A percentile compares a stretch with the other conserved stretches of the same genome.
These are phyloP conservation scores for Acromyrmex charruanus DNA, from an alignment of 1,140 invertebrate genomes.

Conservation along the genomic window DNA sequence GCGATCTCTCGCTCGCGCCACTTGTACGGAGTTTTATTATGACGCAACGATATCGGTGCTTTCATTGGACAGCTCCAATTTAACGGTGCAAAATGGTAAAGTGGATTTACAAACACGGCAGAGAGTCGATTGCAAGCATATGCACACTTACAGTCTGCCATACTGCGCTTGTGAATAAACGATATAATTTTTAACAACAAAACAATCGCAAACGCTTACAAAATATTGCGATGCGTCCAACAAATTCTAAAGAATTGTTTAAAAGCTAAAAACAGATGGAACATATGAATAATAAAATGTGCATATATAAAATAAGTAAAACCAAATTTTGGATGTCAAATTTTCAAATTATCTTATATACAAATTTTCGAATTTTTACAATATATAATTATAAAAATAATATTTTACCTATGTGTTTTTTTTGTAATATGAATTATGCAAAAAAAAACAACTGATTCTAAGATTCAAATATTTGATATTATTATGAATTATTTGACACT, in stretches of 20 bases:
- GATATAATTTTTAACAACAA: conserved; percentile 43
- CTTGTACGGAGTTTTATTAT: conserved; percentile 57
- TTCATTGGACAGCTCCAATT: conserved; percentile 57
- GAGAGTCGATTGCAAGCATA: conserved; percentile 50
- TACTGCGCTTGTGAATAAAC: conserved; percentile 9
- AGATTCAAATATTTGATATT: not conserved
- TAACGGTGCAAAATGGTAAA: conserved; percentile 51
- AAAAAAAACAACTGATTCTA: not conserved
- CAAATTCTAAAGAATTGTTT: not conserved
- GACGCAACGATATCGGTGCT: conserved; percentile 49
- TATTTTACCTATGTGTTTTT: too few species aligned
- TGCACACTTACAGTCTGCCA: conserved; percentile 29
- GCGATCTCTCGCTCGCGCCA: conserved; percentile 22
- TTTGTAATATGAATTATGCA: not conserved
- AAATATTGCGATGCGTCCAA: conserved; percentile 23
- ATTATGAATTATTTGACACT: not conserved
- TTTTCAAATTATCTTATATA: conserved; percentile 9
- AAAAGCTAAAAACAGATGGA: conserved; percentile 18
- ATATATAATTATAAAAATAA: not conserved
- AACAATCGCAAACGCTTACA: conserved; percentile 17
- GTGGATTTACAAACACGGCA: conserved; percentile 58
- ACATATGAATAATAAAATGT: not conserved
- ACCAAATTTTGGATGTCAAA: not conserved
- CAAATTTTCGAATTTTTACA: not conserved
- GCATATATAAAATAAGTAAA: not conserved